These are phyloP conservation scores for Ceratosolen solmsi DNA, from an alignment of 1,140 invertebrate species.

Conservation along the genomic window DNA sequence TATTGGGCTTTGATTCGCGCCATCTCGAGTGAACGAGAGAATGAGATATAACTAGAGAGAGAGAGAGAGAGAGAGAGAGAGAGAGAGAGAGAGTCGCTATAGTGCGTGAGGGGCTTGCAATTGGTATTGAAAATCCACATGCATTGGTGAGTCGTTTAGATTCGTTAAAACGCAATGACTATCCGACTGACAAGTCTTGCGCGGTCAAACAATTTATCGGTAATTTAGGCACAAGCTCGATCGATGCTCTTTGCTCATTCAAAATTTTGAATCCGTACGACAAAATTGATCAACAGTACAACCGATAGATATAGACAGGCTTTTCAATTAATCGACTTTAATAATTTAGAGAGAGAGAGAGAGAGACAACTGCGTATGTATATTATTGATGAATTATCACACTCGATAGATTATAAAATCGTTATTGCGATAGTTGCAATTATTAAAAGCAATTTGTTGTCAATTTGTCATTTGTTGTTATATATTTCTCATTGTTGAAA, in stretches of 20 bases:
- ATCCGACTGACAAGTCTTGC: background rate
- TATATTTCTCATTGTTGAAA: no score
- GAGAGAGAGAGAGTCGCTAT: background rate
- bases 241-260: background rate
- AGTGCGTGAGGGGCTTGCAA: background rate
- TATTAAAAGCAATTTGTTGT: no score
- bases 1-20: conserved; percentile 54
- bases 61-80: conserved; percentile 1
- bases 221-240: background rate
- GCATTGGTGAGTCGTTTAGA: background rate
- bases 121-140: background rate
- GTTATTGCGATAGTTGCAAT: no score
- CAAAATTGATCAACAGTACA: background rate
- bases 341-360: background rate
- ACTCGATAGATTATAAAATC: no score
- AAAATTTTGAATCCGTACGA: background rate
- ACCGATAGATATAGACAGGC: background rate
- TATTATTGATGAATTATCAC: no score
- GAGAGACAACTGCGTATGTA: no score
- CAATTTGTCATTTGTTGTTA: no score
- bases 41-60: background rate
- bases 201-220: background rate
- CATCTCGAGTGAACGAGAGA: background rate
- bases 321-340: background rate
- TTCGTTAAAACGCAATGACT: background rate